phyloP scores from a whole-genome alignment of 2,797 vertebrate genomes.

The Danio tinwini region DNA sequence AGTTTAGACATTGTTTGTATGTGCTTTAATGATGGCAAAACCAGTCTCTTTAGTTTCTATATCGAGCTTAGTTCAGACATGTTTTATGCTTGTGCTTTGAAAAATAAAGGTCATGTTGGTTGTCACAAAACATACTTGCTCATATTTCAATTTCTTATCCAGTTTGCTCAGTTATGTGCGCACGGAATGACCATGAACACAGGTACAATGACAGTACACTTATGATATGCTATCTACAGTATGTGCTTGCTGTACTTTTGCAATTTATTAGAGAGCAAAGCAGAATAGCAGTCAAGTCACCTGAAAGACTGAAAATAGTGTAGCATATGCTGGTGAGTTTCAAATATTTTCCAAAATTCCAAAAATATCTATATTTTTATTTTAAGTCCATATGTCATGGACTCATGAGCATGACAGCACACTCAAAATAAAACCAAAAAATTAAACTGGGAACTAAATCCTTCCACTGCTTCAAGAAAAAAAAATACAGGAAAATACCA shows the following conservation, averaged over 20 bases:
- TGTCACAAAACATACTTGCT: neutral
- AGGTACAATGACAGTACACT: slow-evolving; percentile 10
- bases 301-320: neutral
- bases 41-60: too few relatives aligned
- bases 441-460: slow-evolving; percentile 12
- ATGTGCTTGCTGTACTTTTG: slow-evolving; percentile 11
- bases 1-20: neutral
- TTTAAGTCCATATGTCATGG: slow-evolving; percentile 36
- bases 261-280: neutral
- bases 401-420: slow-evolving; percentile 15
- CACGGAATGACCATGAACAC: slow-evolving; percentile 10
- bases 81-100: too few relatives aligned
- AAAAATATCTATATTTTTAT: neutral
- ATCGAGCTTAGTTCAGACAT: too few relatives aligned
- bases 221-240: slow-evolving; percentile 35
- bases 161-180: neutral
- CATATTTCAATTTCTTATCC: slow-evolving; percentile 34
- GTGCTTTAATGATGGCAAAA: slow-evolving; percentile 3
- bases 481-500: neutral
- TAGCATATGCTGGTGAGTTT: neutral
- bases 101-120: neutral
- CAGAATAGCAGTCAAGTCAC: slow-evolving; percentile 11
- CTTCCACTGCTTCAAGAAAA: neutral
- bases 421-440: slow-evolving; percentile 17
- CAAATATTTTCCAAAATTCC: neutral